Base-by-base conservation (phyloP, 2,113 vertebrate species). In the Beaufortia kweichowensis region DNA sequence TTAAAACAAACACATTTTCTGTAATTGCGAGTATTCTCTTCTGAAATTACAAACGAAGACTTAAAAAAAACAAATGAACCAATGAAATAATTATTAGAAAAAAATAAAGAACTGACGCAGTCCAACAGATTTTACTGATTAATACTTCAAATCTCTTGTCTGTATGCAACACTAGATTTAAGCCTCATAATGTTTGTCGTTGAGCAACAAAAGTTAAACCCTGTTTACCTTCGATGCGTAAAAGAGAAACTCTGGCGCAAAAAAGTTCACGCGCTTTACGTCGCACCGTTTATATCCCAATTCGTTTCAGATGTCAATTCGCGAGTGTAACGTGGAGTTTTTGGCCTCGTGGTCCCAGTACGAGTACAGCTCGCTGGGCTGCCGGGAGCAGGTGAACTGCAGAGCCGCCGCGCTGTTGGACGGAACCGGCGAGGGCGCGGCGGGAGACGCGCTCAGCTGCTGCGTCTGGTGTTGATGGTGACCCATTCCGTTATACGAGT, bases 271-370 rank as follows among this genome's bases (percentile, higher is more conserved):
- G 43, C 39, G 12, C 11, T 46, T 14, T 10, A 46, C 14, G 10
- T 46, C 48, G 19, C 19, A 6, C 7, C 19, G 5, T 21, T 53
- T 7, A 21, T 6, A 53, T 53, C 19, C 15, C 29, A 21, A 62
- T 11, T 26, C 53, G n/a, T 57, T 35, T 75, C 63, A 81, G 61
- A 85, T 85, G 81, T 85, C 81, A 79, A 81, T 83, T 68, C 81
- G 75, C 53, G 94, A 88, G 86, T 94, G 94, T 83, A 94, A 53
- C 11, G 84, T 78, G 88, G 87, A 84, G 78, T 92, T 88, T 82
- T 94, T 94, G 91, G 90, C 87, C 63, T 95, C 93, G 86, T 94
- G 93, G 83, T 95, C 94, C 93, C 94, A 94, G 84, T 94, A 94
- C n/a, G 93, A 93, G 92, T 93, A 94, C 80, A 95, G 91, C 85